Base-by-base conservation (phyloP, 1,140 invertebrate species). In the Pentalonia nigronervosa region DNA sequence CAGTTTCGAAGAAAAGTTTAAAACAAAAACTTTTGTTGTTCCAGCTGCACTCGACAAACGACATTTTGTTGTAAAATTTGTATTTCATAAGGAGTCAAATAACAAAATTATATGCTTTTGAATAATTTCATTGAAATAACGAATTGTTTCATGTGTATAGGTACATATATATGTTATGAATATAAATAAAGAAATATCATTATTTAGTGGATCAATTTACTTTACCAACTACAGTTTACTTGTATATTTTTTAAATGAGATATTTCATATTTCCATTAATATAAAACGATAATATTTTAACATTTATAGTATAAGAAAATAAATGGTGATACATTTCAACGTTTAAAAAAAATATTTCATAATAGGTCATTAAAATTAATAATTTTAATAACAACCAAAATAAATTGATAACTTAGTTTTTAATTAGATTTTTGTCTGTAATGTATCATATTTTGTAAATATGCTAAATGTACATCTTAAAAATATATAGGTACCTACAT, bases 21-120 rank as follows among this genome's bases (percentile, higher is more conserved):
- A 89, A 89, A 89, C 30, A 53, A 89, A 86, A 89, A 89, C 87
- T 89, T 89, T 89, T 48, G 48, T 89, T 89, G 48, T 53, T 53
- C 87, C n/a, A 53, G 87, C 47, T 89, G 87, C 47, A 89, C 87
- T 89, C 34, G 87, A 89, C 87, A 53, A 89, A 89, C 48, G 48
- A 89, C 48, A 53, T 53, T 21, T 53, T 89, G 48, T 89, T 21
- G 21, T 53, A 36, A 34, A 53, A 89, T 89, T 8, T 36, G 48
- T 89, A 89, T 89, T 89, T 89, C n/a, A 89, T 53, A 53, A 89
- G 21, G 48, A 89, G 21, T 23, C 87, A 89, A 53, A 89, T 53
- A 47, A 89, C 48, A 53, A 89, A 89, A 36, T 36, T 20, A 89
- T 48, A 34, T 53, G 48, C 30, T 89, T 53, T 89, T 47, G 34